These are phyloP conservation scores for Laothoe populi DNA, from an alignment of 2,888 invertebrate species.

Conservation along the genomic window DNA sequence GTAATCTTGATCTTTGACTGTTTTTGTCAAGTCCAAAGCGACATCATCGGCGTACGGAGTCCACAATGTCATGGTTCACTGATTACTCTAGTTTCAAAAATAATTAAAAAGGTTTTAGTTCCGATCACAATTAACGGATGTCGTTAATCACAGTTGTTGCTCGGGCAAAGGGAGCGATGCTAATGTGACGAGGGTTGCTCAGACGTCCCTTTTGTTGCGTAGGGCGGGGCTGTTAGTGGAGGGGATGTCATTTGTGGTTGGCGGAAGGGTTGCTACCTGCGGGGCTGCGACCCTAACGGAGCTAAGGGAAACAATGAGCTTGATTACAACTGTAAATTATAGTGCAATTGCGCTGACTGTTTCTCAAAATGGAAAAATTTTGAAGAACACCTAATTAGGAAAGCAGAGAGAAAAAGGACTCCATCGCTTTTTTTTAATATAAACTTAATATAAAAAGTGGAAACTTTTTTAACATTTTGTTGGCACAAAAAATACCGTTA, in stretches of 20 bases:
- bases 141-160: slow-evolving; percentile 30
- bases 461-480: too few relatives aligned
- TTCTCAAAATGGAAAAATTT: slow-evolving; percentile 28
- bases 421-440: neutral
- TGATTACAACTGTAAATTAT: slow-evolving; percentile 15
- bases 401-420: neutral
- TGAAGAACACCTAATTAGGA: neutral
- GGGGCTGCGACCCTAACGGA: slow-evolving; percentile 39
- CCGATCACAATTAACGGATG: slow-evolving; percentile 12
- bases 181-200: slow-evolving; percentile 43
- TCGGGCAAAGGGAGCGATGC: slow-evolving; percentile 35
- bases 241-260: slow-evolving; percentile 26
- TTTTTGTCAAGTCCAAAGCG: slow-evolving; percentile 60
- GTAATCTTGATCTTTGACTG: slow-evolving; percentile 37
- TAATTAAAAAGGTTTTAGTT: neutral
- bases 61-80: slow-evolving; percentile 63
- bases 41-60: slow-evolving; percentile 67
- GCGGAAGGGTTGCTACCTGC: slow-evolving; percentile 35
- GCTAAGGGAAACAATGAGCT: slow-evolving; percentile 37
- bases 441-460: too few relatives aligned
- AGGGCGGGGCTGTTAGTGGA: slow-evolving; percentile 38
- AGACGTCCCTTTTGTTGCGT: slow-evolving; percentile 39
- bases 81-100: neutral
- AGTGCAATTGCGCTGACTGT: slow-evolving; percentile 1
- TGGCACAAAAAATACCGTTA: too few relatives aligned